Evolutionary conservation across 2,888 invertebrate genomes (phyloP), one percentile per base, ranked within the genome.

Genomic region (Sarcophaga carnaria): DNA sequence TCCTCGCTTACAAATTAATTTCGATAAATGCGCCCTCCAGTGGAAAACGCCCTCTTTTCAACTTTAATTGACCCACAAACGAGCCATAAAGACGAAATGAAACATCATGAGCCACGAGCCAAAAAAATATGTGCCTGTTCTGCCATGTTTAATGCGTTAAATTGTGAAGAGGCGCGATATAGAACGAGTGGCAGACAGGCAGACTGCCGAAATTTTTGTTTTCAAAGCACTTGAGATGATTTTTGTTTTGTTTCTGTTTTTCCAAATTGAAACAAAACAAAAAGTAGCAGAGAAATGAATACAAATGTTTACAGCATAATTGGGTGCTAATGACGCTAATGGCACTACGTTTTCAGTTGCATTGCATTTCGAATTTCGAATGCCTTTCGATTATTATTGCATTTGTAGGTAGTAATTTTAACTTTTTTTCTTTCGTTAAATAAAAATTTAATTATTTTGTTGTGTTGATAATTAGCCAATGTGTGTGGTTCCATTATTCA

Each of bases 251-350:
- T 77, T 84, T 79, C 20, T 77, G 45, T 80, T 77, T 78, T 71
- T 22, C 2, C 76, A 86, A 83, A 76, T 82, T 74, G 80, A 75
- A 63, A 62, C 14, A 22, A 75, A 71, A 27, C 37, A 64, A 71
- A 17, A 60, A 62, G 67, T 66, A 14, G 12, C 37, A 66, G 69
- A 47, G 64, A 17, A 75, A 47, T 74, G 27, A 75, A 78, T 70
- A 81, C 78, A 84, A 81, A 84, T 79, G 75, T 84, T 87, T 90
- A 90, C 90, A 91, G 90, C 92, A 91, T 92, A 92, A 92, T 92
- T 92, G 90, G 91, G 92, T 91, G 92, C 89, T 91, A 92, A 92
- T 91, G 91, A 91, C 90, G 90, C 89, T 91, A 92, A 91, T 92
- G 92, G 88, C 76, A 3, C 22, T 22, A 22, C 71, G 62, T 75